A percentile compares a stretch with the other conserved stretches of the same genome.
phyloP scores from a whole-genome alignment of 2,888 invertebrate species.

The Notocelia uddmanniana region DNA sequence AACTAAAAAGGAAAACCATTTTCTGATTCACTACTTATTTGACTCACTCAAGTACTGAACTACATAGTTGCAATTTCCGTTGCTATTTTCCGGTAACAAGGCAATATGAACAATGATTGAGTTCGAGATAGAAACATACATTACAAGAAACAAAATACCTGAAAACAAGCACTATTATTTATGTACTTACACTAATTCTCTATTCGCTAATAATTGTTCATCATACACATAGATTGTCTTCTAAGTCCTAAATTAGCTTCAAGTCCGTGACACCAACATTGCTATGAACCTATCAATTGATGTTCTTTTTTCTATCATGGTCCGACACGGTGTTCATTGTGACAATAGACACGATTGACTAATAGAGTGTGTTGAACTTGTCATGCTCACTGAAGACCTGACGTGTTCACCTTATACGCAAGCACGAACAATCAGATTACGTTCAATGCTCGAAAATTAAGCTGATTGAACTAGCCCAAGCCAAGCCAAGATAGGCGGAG shows the following conservation, averaged over 20 bases:
- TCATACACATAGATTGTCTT: conserved; percentile 17
- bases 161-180: no score
- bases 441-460: conserved; percentile 66
- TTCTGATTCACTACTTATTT: neutral
- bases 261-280: conserved; percentile 51
- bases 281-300: conserved; percentile 49
- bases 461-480: conserved; percentile 60
- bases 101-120: conserved; percentile 9
- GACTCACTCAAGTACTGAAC: conserved; percentile 1
- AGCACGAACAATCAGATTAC: conserved; percentile 62
- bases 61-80: conserved; percentile 16
- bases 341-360: conserved; percentile 59
- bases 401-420: conserved; percentile 62
- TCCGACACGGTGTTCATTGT: conserved; percentile 56
- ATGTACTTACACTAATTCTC: no score
- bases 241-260: conserved; percentile 27
- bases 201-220: no score
- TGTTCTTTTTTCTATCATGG: conserved; percentile 56
- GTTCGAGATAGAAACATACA: neutral
- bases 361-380: conserved; percentile 60
- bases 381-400: conserved; percentile 54
- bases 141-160: no score
- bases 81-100: conserved; percentile 10
- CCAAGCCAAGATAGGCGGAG: conserved; percentile 51
- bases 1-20: neutral